Evolutionary conservation across 2,888 invertebrate species (phyloP), one percentile per base, ranked within the genome.

Genomic region (Tipula vernalis): DNA sequence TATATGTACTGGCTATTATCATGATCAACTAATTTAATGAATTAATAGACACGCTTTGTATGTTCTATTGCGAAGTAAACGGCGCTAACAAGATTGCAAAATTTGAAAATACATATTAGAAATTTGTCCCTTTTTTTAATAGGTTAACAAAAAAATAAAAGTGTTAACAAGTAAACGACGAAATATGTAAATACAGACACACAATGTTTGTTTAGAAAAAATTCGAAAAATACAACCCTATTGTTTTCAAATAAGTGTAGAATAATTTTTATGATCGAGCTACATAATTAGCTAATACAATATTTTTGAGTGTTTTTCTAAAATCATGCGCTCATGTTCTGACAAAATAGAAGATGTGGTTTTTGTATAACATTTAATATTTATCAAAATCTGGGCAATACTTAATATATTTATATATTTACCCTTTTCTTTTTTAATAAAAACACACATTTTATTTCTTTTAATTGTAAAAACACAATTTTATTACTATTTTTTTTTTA

Each of bases 381-480:
- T 28, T 71, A 71, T 71, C 28, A 71, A 71, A 28, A 28, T 51
- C 28, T 71, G 71, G 28, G 71, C 28, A 71, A 28, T 71, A 71
- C 4, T n/a, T 57, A 18, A 6, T 57, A 51, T 71, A 71, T 28
- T 28, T 71, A 57, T 15, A 39, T 39, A 39, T n/a, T 51, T 51
- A 51, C 51, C 51, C 51, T 71, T 28, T 71, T 71, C 28, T 71
- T 71, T 71, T 28, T 71, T 71, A 71, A 71, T 71, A 71, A 84
- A 84, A 84, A 84, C 36, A 84, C 84, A 84, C 84, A 84, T 84
- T 84, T 83, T 84, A 71, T 71, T 71, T 71, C 15, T 84, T 84
- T 36, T 84, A 84, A 84, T 84, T 84, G 84, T 84, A 84, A 84
- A 84, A 84, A 84, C 84, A 84, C 84, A 84, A 84, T 84, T 84